These are phyloP conservation scores for Orthonyx spaldingii DNA, from an alignment of 2,113 vertebrate genomes.

Conservation along the genomic window DNA sequence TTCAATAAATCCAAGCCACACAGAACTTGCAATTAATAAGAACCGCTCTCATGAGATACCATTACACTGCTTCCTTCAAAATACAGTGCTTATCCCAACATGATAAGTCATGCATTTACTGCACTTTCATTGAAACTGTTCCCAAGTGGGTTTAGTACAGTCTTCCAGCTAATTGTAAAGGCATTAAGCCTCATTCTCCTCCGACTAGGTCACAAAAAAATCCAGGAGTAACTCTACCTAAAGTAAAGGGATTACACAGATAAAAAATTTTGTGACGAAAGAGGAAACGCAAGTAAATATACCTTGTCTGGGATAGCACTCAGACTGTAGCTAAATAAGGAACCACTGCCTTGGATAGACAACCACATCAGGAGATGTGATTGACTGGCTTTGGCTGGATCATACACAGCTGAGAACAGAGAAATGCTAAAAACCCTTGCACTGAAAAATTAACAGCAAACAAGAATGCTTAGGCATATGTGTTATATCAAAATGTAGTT, in stretches of 20 bases:
- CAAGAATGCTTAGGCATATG: not conserved
- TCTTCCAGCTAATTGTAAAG: not conserved
- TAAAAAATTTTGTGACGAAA: not conserved
- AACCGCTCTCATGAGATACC: constrained; percentile 5
- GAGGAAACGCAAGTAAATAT: not conserved
- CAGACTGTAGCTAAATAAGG: not conserved
- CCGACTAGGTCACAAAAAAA: not conserved
- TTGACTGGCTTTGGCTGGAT: not conserved
- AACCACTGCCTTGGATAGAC: not conserved
- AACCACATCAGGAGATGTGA: not conserved
- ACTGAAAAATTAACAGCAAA: not conserved
- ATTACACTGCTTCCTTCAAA: not conserved
- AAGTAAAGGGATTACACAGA: not conserved
- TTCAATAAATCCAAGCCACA: not conserved
- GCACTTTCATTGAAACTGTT: not conserved
- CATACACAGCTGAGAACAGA: not conserved
- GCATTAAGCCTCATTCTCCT: not conserved
- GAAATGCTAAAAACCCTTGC: not conserved
- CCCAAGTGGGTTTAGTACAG: not conserved
- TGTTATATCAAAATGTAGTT: not conserved
- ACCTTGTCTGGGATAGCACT: not conserved
- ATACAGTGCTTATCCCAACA: not conserved
- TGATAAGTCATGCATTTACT: not conserved
- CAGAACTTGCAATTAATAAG: constrained; percentile 16
- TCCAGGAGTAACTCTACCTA: not conserved